phyloP scores from a whole-genome alignment of 2,113 vertebrate species.

The Alces alces region DNA sequence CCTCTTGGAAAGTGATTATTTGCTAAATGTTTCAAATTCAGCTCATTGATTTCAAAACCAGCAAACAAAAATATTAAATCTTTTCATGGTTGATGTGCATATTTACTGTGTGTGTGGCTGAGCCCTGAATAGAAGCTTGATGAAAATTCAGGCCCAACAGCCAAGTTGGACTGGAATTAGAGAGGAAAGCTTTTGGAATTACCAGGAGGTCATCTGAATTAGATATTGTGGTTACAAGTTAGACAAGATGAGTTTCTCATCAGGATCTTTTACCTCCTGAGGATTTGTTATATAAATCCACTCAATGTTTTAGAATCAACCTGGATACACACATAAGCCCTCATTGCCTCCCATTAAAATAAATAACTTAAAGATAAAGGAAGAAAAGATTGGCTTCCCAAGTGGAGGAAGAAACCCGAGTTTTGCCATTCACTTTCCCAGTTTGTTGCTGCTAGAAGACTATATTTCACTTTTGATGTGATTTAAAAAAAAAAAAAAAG shows the following conservation, averaged over 20 bases:
- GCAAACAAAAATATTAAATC: neutral
- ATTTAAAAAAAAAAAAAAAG: neutral
- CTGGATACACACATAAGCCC: neutral
- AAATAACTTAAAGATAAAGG: neutral
- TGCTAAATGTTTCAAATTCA: neutral
- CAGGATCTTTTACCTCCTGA: neutral
- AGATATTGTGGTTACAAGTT: neutral
- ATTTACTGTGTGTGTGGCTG: neutral
- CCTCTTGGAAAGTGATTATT: neutral
- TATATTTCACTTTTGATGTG: slow-evolving; percentile 37
- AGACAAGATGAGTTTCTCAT: slow-evolving; percentile 28
- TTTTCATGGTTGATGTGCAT: neutral
- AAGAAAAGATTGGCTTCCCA: neutral
- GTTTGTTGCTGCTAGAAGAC: slow-evolving; percentile 13
- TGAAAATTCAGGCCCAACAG: neutral
- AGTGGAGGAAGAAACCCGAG: neutral
- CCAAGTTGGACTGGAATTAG: neutral
- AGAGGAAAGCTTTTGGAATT: neutral
- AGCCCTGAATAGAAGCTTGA: neutral
- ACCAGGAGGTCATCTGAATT: neutral
- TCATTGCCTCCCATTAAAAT: neutral
- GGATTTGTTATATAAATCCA: slow-evolving; percentile 25
- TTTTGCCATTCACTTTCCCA: slow-evolving; percentile 11
- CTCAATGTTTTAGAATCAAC: slow-evolving; percentile 44
- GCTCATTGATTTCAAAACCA: neutral